These are phyloP conservation scores for Fistularia tabacaria DNA, from an alignment of 2,797 vertebrate genomes.

Conservation along the genomic window DNA sequence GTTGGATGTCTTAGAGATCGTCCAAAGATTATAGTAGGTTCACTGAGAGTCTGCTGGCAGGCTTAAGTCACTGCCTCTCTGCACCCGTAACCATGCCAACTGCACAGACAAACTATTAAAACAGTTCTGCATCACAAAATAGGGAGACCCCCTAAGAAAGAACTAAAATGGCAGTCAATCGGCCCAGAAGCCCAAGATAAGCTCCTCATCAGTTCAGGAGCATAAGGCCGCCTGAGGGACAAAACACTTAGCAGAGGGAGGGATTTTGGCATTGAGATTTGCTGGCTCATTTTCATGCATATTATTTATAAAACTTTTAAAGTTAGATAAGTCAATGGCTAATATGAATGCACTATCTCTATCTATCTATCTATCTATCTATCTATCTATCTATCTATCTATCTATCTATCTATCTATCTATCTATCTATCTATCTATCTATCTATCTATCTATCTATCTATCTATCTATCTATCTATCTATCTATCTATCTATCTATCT, in stretches of 20 bases:
- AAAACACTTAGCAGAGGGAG: too few species aligned
- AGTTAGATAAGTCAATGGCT: constrained; percentile 48
- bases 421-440: too few species aligned
- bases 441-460: too few species aligned
- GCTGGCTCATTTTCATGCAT: constrained; percentile 70
- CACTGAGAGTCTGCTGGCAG: constrained; percentile 59
- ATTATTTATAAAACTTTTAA: constrained; percentile 56
- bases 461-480: too few species aligned
- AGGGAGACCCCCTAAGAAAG: constrained; percentile 42
- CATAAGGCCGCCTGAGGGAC: constrained; percentile 57
- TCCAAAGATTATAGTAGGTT: constrained; percentile 72
- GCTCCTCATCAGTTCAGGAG: constrained; percentile 73
- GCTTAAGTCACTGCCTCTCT: constrained; percentile 63
- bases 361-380: too few species aligned
- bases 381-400: too few species aligned
- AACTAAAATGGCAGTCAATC: constrained; percentile 57
- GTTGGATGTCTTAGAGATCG: constrained; percentile 71
- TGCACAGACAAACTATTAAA: constrained; percentile 72
- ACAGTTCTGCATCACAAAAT: constrained; percentile 62
- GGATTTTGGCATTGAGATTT: constrained; percentile 45
- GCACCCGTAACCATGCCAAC: constrained; percentile 74
- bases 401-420: too few species aligned
- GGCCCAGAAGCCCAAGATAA: constrained; percentile 66
- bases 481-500: too few species aligned
- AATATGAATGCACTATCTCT: too few species aligned